Evolutionary conservation across 2,888 invertebrate species (phyloP), one percentile per base, ranked within the genome.

Genomic region (Drosophila mimetica): DNA sequence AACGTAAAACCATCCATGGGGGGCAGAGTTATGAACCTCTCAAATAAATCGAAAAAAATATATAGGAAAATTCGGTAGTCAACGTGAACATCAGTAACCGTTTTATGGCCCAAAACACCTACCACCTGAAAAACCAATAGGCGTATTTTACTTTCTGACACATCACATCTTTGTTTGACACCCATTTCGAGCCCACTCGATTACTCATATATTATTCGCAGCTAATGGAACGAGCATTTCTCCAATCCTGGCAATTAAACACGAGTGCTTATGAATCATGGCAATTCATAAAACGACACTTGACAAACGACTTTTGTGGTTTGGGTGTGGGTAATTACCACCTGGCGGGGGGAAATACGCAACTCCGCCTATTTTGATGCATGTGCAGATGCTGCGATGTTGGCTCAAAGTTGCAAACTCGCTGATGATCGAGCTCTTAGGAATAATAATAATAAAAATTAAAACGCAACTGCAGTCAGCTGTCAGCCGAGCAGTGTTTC

Each of bases 391-490:
- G 50, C 25, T n/a, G n/a, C n/a, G 37, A 46, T 46, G 46, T 36
- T 16, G 22, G 42, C 37, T 7, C 22, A 34, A 52, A 64, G 52
- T 14, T 34, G 63, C 51, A 34, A 52, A 64, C 53, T 18, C 34
- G 63, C 51, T 30, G 53, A 42, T 37, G 37, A 44, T 52, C 47
- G 34, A 18, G 34, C 50, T 54, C 32, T 50, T 63, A 34, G 37
- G 48, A 72, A 52, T 64, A 51, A 52, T 75, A 57, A 64, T 58
- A 37, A 51, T 75, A 39, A 54, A 57, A 67, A 75, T 46, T 55
- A 60, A 77, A 74, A 74, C 47, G 70, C 63, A 71, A 67, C 66
- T 71, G 54, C 79, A 47, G 57, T 69, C 67, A 64, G 47, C 70
- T 74, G 74, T 72, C 86, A 70, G 54, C 9, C 30, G 22, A 50